These are phyloP conservation scores for Sciaenops ocellatus DNA, from an alignment of 2,797 vertebrate species.

Conservation along the genomic window DNA sequence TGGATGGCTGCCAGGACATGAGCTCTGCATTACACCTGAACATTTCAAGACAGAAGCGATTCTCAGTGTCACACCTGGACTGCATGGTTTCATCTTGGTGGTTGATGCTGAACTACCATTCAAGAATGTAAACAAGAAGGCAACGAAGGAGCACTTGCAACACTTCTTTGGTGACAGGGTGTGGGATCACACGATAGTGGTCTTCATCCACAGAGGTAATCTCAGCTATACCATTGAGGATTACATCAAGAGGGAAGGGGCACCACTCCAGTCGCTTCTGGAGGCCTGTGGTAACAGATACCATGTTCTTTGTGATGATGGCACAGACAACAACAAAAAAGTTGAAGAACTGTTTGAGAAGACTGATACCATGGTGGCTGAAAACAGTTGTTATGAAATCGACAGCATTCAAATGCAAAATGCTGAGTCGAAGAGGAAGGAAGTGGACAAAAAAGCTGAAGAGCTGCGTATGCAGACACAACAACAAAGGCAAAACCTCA, in stretches of 20 bases:
- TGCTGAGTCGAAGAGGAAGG: background rate
- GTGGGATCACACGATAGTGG: constrained; percentile 34
- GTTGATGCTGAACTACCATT: background rate
- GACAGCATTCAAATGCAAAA: background rate
- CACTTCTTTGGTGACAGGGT: constrained; percentile 18
- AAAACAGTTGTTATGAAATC: background rate
- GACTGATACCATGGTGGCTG: constrained; percentile 9
- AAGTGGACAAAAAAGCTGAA: constrained; percentile 9
- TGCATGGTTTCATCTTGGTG: background rate
- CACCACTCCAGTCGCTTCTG: constrained; percentile 8
- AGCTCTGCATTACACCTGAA: constrained; percentile 8
- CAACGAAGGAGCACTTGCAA: background rate
- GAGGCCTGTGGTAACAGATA: constrained; percentile 31
- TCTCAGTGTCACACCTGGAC: constrained; percentile 21
- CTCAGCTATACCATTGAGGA: background rate
- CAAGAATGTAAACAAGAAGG: background rate
- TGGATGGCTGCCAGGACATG: constrained; percentile 34
- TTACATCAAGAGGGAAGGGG: constrained; percentile 10
- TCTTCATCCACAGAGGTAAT: background rate
- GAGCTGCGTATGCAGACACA: background rate
- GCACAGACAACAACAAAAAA: background rate
- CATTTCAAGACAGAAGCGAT: constrained; percentile 14
- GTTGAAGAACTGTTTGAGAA: constrained; percentile 39
- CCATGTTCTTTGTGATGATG: constrained; percentile 8
- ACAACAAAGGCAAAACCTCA: constrained; percentile 11